Percentiles rank a stretch among this genome's conserved stretches.
phyloP scores from a whole-genome alignment of 2,113 vertebrate species.

The Felis chaus region DNA sequence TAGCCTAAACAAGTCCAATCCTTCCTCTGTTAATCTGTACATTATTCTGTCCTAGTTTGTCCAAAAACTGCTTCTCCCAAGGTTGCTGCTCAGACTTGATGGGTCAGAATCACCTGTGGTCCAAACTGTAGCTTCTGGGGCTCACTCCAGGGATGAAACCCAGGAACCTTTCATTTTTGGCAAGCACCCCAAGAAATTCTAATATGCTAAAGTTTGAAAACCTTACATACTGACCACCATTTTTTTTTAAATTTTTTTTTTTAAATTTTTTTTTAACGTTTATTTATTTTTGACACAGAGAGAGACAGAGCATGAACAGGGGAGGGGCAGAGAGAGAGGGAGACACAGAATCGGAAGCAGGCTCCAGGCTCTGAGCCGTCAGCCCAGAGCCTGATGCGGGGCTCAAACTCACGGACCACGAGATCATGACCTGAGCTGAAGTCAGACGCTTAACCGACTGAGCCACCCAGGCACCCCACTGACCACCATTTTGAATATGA shows the following conservation, averaged over 20 bases:
- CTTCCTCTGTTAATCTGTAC: neutral
- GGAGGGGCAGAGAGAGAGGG: too few relatives aligned
- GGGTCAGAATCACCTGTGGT: neutral
- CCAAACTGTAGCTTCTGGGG: neutral
- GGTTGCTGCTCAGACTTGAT: neutral
- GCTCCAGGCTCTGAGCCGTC: too few relatives aligned
- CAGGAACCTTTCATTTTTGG: neutral
- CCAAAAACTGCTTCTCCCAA: neutral
- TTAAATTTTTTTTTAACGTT: too few relatives aligned
- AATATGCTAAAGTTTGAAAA: neutral
- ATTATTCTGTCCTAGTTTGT: neutral
- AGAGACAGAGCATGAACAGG: too few relatives aligned
- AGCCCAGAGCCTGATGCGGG: too few relatives aligned
- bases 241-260: neutral
- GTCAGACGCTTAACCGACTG: too few relatives aligned
- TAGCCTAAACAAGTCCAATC: neutral
- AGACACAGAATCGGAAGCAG: too few relatives aligned
- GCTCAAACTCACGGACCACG: too few relatives aligned
- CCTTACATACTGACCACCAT: neutral
- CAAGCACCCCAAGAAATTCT: neutral
- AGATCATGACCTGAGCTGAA: too few relatives aligned
- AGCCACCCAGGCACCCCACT: too few relatives aligned
- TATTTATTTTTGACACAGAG: too few relatives aligned
- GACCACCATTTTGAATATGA: neutral
- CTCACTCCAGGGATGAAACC: neutral